Conservation (phyloP, 2,888 invertebrate genomes). For the Ecdyonurus torrentis region DNA sequence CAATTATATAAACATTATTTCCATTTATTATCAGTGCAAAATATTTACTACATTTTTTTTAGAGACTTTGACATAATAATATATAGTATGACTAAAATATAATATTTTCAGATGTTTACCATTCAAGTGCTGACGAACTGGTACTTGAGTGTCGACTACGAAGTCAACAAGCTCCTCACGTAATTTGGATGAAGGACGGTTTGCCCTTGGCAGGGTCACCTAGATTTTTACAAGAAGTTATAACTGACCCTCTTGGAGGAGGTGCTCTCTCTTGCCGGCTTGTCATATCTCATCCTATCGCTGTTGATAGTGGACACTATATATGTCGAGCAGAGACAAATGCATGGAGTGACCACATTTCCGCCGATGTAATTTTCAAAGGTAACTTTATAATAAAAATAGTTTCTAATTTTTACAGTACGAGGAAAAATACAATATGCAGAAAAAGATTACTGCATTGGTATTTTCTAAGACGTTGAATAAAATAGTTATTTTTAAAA, state of each 20-base stretch:
- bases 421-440: too few relatives aligned
- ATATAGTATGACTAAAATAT: neutral
- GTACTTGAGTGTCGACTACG: conserved; percentile 62
- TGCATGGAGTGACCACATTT: conserved; percentile 54
- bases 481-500: too few relatives aligned
- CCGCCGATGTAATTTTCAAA: conserved; percentile 41
- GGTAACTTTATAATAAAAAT: too few relatives aligned
- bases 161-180: conserved; percentile 51
- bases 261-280: conserved; percentile 34
- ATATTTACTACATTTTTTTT: too few relatives aligned
- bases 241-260: conserved; percentile 44
- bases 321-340: conserved; percentile 59
- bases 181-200: conserved; percentile 62
- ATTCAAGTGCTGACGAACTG: conserved; percentile 51
- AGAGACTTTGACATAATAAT: neutral
- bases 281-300: conserved; percentile 43
- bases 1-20: too few relatives aligned
- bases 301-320: conserved; percentile 51
- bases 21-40: too few relatives aligned
- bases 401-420: too few relatives aligned
- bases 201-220: conserved; percentile 34
- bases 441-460: too few relatives aligned
- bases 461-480: too few relatives aligned
- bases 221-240: conserved; percentile 45
- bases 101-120: conserved; percentile 44